A percentile compares a stretch with the other conserved stretches of the same genome.
Evolutionary conservation across 2,797 vertebrate species (phyloP).

Genomic region (Hoplostethus atlanticus): DNA sequence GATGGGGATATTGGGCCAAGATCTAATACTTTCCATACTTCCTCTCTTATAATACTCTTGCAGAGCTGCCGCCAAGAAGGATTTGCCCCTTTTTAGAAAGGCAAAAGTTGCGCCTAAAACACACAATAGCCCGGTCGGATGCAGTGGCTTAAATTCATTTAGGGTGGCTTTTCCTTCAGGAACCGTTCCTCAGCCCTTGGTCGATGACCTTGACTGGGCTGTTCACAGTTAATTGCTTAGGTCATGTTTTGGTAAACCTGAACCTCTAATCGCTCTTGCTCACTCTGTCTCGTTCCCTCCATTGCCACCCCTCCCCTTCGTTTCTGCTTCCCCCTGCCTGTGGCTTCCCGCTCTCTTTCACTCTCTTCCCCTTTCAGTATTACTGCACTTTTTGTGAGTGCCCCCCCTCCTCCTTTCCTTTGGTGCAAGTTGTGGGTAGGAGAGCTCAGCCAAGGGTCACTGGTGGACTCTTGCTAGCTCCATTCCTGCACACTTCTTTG

Average conservation of each 20-base stretch:
- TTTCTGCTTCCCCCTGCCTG: slow-evolving; percentile 57
- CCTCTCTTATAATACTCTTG: slow-evolving; percentile 59
- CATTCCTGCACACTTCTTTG: slow-evolving; percentile 61
- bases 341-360: slow-evolving; percentile 62
- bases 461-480: slow-evolving; percentile 71
- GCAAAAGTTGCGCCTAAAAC: slow-evolving; percentile 66
- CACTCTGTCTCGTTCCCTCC: slow-evolving; percentile 53
- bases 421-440: slow-evolving; percentile 74
- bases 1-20: slow-evolving; percentile 45
- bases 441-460: slow-evolving; percentile 86
- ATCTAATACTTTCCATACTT: slow-evolving; percentile 75
- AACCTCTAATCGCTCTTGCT: slow-evolving; percentile 76
- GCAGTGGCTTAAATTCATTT: slow-evolving; percentile 63
- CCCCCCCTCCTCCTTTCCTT: slow-evolving; percentile 68
- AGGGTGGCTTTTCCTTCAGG: slow-evolving; percentile 68
- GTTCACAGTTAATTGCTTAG: slow-evolving; percentile 77
- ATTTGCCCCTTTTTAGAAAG: slow-evolving; percentile 63
- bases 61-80: slow-evolving; percentile 39
- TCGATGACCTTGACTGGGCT: slow-evolving; percentile 59
- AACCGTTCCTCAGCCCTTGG: slow-evolving; percentile 55
- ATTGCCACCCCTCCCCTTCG: slow-evolving; percentile 58
- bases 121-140: slow-evolving; percentile 57
- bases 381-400: slow-evolving; percentile 64
- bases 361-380: slow-evolving; percentile 52
- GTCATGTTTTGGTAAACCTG: slow-evolving; percentile 82